These are phyloP conservation scores for Phortica okadai DNA, from an alignment of 2,888 invertebrate genomes.

Conservation along the genomic window DNA sequence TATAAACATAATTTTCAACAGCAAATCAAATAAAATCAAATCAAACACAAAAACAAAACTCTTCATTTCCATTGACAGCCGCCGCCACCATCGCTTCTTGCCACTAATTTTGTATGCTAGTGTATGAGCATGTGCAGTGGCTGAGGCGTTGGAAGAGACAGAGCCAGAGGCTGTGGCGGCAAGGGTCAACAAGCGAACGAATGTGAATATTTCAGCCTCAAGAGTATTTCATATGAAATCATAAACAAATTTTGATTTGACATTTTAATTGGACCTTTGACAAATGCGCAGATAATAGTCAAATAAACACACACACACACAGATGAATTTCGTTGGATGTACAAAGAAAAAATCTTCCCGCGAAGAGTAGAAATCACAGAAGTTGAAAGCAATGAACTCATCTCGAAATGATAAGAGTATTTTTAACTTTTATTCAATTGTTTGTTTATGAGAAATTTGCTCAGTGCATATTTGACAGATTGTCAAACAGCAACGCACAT, in stretches of 20 bases:
- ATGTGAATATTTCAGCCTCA: background rate
- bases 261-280: conserved; percentile 65
- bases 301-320: conserved; percentile 36
- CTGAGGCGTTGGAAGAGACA: no score
- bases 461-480: no score
- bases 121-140: background rate
- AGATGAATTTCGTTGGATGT: background rate
- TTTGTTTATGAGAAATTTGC: no score
- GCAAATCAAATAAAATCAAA: conserved; percentile 4
- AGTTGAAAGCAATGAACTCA: no score
- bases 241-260: conserved; percentile 57
- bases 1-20: conserved; percentile 8
- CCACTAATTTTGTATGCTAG: background rate
- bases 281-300: conserved; percentile 34
- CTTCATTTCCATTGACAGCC: background rate
- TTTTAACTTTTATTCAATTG: no score
- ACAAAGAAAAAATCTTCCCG: no score
- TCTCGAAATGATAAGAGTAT: no score
- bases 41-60: background rate
- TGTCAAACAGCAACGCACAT: no score
- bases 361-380: no score
- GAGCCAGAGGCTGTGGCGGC: background rate
- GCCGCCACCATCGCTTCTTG: background rate
- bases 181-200: background rate
- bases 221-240: background rate